phyloP scores from a whole-genome alignment of 2,113 vertebrate species.

The Lampris incognitus region DNA sequence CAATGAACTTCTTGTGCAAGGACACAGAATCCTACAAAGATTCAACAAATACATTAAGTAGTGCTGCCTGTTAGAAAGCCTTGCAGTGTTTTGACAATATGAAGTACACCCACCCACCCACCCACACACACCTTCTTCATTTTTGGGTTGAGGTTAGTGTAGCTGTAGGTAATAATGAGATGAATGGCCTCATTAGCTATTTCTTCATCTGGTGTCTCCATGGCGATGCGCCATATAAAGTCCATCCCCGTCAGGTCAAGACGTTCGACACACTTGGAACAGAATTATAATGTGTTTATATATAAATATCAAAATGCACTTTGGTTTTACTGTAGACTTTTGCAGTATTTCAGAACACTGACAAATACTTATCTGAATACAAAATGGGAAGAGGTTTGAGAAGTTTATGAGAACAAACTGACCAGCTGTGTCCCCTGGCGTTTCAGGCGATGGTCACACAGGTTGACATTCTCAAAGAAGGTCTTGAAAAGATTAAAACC shows the following conservation, averaged over 20 bases:
- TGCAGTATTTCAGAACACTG: too few relatives aligned
- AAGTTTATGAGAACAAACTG: constrained; percentile 58
- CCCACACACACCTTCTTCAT: constrained; percentile 90
- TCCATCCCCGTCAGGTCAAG: constrained; percentile 98
- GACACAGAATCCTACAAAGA: constrained; percentile 92
- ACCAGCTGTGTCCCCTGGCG: constrained; percentile 97
- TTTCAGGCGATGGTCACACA: constrained; percentile 97
- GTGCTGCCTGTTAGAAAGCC: too few relatives aligned
- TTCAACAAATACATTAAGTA: background rate
- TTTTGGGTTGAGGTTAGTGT: constrained; percentile 97
- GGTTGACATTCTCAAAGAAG: constrained; percentile 99
- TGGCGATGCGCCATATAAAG: constrained; percentile 99
- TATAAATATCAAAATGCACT: background rate
- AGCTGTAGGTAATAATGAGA: constrained; percentile 98
- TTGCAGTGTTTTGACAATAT: too few relatives aligned
- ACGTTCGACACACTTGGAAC: constrained; percentile 93
- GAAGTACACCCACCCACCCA: constrained; percentile 4
- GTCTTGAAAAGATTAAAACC: constrained; percentile 99
- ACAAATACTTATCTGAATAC: background rate
- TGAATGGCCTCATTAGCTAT: constrained; percentile 99
- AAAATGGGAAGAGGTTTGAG: background rate
- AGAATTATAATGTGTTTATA: background rate
- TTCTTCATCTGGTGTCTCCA: constrained; percentile 99
- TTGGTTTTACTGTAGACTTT: background rate
- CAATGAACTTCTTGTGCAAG: constrained; percentile 99